Percentiles rank a stretch among this genome's conserved stretches.
These are phyloP conservation scores for Eudasyphora cyanicolor DNA, from an alignment of 2,888 invertebrate species.

Conservation along the genomic window DNA sequence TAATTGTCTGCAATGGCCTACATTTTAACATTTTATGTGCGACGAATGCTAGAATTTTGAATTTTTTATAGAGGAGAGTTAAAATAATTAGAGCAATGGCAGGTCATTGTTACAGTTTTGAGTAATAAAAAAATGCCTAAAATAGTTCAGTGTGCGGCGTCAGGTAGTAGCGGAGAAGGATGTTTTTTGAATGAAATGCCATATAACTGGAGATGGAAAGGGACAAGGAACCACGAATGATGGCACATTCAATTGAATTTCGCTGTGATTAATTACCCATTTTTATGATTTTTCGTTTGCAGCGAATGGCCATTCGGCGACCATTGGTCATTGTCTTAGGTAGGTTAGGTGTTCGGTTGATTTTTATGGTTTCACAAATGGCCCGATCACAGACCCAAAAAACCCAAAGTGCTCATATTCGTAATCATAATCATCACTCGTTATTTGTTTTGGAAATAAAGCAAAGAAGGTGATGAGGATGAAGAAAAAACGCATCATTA, in stretches of 20 bases:
- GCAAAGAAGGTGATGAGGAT: not conserved
- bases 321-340: constrained; percentile 32
- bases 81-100: constrained; percentile 47
- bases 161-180: constrained; percentile 23
- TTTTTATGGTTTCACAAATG: constrained; percentile 26
- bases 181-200: constrained; percentile 9
- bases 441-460: constrained; percentile 36
- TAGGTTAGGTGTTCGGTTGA: not conserved
- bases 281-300: not conserved
- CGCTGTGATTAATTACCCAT: constrained; percentile 10
- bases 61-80: constrained; percentile 18
- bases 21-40: not conserved
- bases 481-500: constrained; percentile 45
- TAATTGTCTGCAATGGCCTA: not conserved
- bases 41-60: not conserved
- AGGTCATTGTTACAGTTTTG: constrained; percentile 25
- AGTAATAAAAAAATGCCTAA: constrained; percentile 1
- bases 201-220: not conserved
- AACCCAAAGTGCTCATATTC: constrained; percentile 41
- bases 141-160: not conserved
- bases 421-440: constrained; percentile 22
- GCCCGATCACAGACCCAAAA: constrained; percentile 20
- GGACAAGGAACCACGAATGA: not conserved
- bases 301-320: not conserved
- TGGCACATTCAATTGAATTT: constrained; percentile 30